Evolutionary conservation across 2,888 invertebrate species (phyloP), one percentile per base, ranked within the genome.

Genomic region (Pristionchus mayeri): DNA sequence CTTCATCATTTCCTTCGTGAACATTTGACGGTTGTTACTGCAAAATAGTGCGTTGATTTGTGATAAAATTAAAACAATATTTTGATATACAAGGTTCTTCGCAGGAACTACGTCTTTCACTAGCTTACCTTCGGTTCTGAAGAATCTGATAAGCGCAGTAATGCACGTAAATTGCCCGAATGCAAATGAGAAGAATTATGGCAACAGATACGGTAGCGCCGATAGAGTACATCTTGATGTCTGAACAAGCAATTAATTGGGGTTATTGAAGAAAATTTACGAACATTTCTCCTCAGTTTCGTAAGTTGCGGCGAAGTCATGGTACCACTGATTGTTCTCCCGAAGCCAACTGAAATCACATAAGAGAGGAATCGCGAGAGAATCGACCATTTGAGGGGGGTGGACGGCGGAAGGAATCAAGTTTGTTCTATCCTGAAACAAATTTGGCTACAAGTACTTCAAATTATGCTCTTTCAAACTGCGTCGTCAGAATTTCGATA

Each of bases 1-100:
- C 67, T 67, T 67, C 67, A 67, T 67, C 37, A 67, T 67, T 40
- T 67, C 67, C 18, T 67, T n/a, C 13, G 2, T 37, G 67, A 67
- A 7, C 2, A 67, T 34, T 37, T 40, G 37, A 1, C 67, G 67
- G 13, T 67, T 67, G n/a, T 21, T 21, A 30, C 67, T 67, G 67
- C 11, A 67, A 67, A 37, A 37, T 2, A 7, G 3, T 21, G 7
- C 1, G 44, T 44, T 44, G 44, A 44, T 44, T 44, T 44, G n/a
- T n/a, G n/a, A n/a, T n/a, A n/a, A n/a, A n/a, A n/a, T n/a, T n/a
- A n/a, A n/a, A n/a, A n/a, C n/a, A n/a, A 30, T 30, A 34, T 2
- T 27, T 57, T 57, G 24, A 24, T 4, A 57, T 2, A 24, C n/a
- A 57, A 57, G 1, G 0, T 24, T 11, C 4, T 24, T n/a, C n/a